Evolutionary conservation across 2,888 invertebrate genomes (phyloP).

Genomic region (Ferdinandea cuprea): DNA sequence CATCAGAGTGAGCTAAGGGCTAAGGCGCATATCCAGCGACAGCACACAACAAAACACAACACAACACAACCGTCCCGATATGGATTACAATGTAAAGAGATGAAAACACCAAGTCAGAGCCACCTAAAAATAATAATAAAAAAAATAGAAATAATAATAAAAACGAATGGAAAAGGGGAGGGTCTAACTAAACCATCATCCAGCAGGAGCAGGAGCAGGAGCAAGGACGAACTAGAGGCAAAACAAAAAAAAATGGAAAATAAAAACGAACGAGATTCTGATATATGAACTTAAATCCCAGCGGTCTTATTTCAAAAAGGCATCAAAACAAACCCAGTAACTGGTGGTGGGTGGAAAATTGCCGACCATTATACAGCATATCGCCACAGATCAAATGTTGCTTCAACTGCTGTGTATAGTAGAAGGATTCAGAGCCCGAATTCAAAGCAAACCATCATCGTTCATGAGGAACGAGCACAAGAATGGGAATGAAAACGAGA

Average conservation of each 20-base stretch:
- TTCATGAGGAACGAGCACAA: conserved; percentile 20
- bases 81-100: conserved; percentile 62
- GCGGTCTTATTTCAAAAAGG: conserved; percentile 76
- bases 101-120: conserved; percentile 49
- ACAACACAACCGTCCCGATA: conserved; percentile 23
- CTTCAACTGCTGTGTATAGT: conserved; percentile 33
- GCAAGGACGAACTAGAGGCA: conserved; percentile 14
- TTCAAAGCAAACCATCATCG: not conserved
- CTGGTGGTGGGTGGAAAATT: conserved; percentile 65
- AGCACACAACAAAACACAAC: conserved; percentile 1
- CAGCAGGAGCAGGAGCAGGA: too few species aligned
- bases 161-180: conserved; percentile 65
- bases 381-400: conserved; percentile 73
- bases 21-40: conserved; percentile 8
- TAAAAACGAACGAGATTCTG: conserved; percentile 63
- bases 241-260: conserved; percentile 30
- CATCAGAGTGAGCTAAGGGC: conserved; percentile 40
- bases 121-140: conserved; percentile 46
- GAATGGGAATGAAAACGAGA: conserved; percentile 3
- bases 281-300: conserved; percentile 75
- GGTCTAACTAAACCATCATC: conserved; percentile 55
- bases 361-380: conserved; percentile 70
- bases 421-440: conserved; percentile 31
- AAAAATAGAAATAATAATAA: conserved; percentile 71
- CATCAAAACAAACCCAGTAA: conserved; percentile 71